Conservation (phyloP, 2,113 vertebrate genomes). For the Lycocorax pyrrhopterus region DNA sequence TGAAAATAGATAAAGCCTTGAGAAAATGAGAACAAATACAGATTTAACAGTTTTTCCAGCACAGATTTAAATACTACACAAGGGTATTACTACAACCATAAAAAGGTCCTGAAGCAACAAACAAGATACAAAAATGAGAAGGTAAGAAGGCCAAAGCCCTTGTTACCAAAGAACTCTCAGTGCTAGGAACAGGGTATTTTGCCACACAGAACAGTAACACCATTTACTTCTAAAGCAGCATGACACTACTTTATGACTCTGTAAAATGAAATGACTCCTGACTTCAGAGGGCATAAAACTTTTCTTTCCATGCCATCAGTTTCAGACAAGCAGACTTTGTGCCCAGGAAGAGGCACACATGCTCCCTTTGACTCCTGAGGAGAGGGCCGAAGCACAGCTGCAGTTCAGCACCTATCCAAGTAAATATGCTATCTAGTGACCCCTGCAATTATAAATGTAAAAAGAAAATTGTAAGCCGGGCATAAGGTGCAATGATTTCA, state of each 20-base stretch:
- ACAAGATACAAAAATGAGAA: background rate
- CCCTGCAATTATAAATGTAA: background rate
- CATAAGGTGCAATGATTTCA: background rate
- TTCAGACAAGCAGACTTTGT: background rate
- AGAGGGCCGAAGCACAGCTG: background rate
- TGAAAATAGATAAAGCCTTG: background rate
- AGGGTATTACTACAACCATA: background rate
- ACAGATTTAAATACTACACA: background rate
- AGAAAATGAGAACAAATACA: background rate
- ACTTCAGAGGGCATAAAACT: background rate
- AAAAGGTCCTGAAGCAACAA: background rate
- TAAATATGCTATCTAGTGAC: fast-evolving
- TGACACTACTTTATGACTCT: fast-evolving
- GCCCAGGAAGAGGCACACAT: background rate
- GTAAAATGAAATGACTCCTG: background rate
- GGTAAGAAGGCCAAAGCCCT: background rate
- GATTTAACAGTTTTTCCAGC: background rate
- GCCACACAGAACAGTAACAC: background rate
- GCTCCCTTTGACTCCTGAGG: background rate
- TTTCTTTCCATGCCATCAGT: background rate
- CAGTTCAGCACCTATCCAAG: background rate
- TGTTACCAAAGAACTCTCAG: background rate
- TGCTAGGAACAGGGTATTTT: background rate
- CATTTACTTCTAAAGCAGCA: background rate
- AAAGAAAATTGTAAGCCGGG: background rate